phyloP scores from a whole-genome alignment of 1,140 invertebrate genomes.

The Hypothenemus hampei region DNA sequence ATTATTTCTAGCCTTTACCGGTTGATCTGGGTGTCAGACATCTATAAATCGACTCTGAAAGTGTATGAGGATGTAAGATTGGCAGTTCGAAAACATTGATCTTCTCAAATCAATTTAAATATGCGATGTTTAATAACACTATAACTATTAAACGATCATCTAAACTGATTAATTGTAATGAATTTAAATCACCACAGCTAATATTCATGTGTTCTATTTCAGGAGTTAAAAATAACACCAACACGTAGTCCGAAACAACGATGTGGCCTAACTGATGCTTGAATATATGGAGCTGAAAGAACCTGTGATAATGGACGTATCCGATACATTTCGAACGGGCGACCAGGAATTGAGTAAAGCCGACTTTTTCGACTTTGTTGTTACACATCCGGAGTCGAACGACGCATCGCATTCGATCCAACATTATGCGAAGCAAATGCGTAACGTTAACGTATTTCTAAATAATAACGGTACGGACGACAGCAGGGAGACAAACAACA shows the following conservation, averaged over 20 bases:
- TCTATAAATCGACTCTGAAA: too few relatives aligned
- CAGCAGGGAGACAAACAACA: constrained; percentile 64
- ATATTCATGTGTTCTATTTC: too few relatives aligned
- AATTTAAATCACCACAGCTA: too few relatives aligned
- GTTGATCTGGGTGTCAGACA: too few relatives aligned
- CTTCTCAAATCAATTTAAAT: too few relatives aligned
- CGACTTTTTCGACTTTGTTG: constrained; percentile 82
- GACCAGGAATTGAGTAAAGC: constrained; percentile 69
- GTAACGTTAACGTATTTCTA: constrained; percentile 57
- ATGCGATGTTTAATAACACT: too few relatives aligned
- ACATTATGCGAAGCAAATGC: constrained; percentile 59
- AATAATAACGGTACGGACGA: constrained; percentile 49
- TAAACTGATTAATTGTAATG: too few relatives aligned
- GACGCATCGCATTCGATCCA: constrained; percentile 56
- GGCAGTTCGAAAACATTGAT: too few relatives aligned
- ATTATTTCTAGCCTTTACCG: too few relatives aligned
- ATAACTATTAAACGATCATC: too few relatives aligned
- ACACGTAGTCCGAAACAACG: neutral
- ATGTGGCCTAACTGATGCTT: neutral
- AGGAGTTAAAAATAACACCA: too few relatives aligned
- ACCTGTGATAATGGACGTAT: constrained; percentile 64
- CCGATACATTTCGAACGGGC: constrained; percentile 67
- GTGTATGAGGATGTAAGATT: too few relatives aligned
- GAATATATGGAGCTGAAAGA: constrained; percentile 36
- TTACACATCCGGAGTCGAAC: constrained; percentile 65